Evolutionary conservation across 2,888 invertebrate species (phyloP), one percentile per base, ranked within the genome.

Genomic region (Congeria kusceri): DNA sequence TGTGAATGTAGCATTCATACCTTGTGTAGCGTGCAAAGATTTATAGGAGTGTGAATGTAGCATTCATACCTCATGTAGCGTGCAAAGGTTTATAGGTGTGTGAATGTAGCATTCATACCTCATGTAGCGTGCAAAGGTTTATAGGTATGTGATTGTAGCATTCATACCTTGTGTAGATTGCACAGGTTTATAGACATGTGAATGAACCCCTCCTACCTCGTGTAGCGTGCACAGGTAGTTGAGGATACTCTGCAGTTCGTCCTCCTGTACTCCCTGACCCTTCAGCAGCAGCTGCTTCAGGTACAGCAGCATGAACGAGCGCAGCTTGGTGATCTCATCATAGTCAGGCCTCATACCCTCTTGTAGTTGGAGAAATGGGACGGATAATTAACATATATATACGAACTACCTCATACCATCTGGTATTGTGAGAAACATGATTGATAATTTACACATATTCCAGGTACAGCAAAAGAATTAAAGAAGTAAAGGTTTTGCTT

Each of bases 221-320:
- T 99, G 97, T 95, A 99, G 97, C 78, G 99, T 99, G 39, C 98
- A 98, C 88, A 99, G 95, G 94, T 98, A 99, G 95, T 99, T 99
- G 78, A 99, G 95, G 92, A 99, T 97, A 89, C 98, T 98, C 94
- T 99, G 99, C 70, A 99, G 95, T 94, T 99, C 99, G 94, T 99
- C 99, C 92, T 99, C 99, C 93, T 99, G 98, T 56, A 98, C 97
- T 39, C 98, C 98, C 93, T 98, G 98, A 28, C 98, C 93, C 97
- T 93, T 98, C 80, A 92, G 71, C 59, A 99, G 98, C 64, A 99
- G 95, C 94, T 99, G 98, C 94, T 98, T 98, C 84, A 99, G 95
- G 95, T 99, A 99, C 89, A 98, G 95, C 88, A 99, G 95, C 93
- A 99, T 98, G 94, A 98, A 98, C 66, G 98, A 97, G 86, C 99